Conservation (phyloP, 1,140 invertebrate genomes). For the Ceratina japonica region DNA sequence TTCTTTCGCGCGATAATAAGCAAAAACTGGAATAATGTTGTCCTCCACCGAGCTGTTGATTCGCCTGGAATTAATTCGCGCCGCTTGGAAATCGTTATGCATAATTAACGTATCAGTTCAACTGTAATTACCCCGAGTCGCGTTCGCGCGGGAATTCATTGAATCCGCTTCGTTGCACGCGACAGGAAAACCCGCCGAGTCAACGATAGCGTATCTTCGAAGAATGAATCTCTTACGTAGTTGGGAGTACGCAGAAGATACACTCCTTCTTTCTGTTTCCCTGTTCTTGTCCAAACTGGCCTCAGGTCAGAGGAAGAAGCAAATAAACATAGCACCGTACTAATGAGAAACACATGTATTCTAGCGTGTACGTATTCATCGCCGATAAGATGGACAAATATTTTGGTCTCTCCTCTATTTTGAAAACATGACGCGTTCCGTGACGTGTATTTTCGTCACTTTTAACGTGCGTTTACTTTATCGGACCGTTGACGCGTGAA, state of each 20-base stretch:
- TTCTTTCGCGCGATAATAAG: neutral
- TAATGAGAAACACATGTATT: too few relatives aligned
- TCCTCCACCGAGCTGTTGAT: too few relatives aligned
- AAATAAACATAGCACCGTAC: too few relatives aligned
- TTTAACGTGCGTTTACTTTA: neutral
- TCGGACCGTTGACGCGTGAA: neutral
- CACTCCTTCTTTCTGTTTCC: neutral
- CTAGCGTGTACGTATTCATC: too few relatives aligned
- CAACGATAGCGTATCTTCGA: neutral
- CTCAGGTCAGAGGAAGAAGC: too few relatives aligned
- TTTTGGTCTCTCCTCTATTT: too few relatives aligned
- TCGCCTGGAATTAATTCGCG: neutral
- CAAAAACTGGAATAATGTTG: too few relatives aligned
- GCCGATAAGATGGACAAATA: too few relatives aligned
- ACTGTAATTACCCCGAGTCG: neutral
- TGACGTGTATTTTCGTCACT: neutral
- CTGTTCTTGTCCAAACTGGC: too few relatives aligned
- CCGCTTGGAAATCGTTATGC: constrained; percentile 1
- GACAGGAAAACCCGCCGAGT: constrained; percentile 8
- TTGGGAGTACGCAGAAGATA: neutral
- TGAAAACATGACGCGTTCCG: too few relatives aligned
- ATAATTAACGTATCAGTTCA: constrained; percentile 22
- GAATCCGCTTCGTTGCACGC: neutral
- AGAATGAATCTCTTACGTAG: neutral
- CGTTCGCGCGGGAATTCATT: neutral